Percentiles rank a stretch among this genome's conserved stretches.
phyloP scores from a whole-genome alignment of 2,113 vertebrate genomes.

The Nansenia antarctica region DNA sequence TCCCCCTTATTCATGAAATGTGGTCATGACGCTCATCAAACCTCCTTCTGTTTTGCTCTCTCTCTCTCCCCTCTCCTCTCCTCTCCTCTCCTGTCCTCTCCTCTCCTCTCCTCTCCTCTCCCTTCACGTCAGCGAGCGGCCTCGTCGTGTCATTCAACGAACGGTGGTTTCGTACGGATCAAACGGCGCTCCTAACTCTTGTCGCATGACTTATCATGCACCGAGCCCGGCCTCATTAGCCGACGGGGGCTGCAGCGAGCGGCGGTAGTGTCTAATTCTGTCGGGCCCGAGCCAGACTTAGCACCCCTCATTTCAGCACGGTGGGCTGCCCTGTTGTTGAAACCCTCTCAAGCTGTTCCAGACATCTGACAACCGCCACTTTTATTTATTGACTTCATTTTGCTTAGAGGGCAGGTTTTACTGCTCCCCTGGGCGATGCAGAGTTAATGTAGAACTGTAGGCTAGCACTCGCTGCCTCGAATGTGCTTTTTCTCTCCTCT shows the following conservation, averaged over 20 bases:
- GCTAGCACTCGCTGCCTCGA: too few relatives aligned
- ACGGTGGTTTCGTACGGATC: constrained; percentile 33
- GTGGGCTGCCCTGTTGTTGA: constrained; percentile 53
- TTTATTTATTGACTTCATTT: constrained; percentile 78
- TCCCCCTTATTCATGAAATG: background rate
- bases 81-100: background rate
- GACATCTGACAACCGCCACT: constrained; percentile 71
- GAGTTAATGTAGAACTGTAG: constrained; percentile 72
- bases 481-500: constrained; percentile 57
- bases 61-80: background rate
- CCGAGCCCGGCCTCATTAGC: constrained; percentile 65
- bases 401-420: constrained; percentile 63
- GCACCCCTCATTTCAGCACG: constrained; percentile 64
- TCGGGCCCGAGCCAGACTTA: constrained; percentile 56
- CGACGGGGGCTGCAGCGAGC: constrained; percentile 69
- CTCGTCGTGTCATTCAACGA: constrained; percentile 56
- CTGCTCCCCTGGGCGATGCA: constrained; percentile 67
- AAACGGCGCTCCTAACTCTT: constrained; percentile 49
- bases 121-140: constrained; percentile 35
- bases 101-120: constrained; percentile 19
- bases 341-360: constrained; percentile 69
- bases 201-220: constrained; percentile 47
- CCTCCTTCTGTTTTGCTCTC: background rate
- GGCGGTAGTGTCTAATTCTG: constrained; percentile 65
- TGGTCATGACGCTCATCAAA: background rate